A percentile compares a stretch with the other conserved stretches of the same genome.
phyloP scores from a whole-genome alignment of 2,113 vertebrate species.

The Hiodon tergisus region DNA sequence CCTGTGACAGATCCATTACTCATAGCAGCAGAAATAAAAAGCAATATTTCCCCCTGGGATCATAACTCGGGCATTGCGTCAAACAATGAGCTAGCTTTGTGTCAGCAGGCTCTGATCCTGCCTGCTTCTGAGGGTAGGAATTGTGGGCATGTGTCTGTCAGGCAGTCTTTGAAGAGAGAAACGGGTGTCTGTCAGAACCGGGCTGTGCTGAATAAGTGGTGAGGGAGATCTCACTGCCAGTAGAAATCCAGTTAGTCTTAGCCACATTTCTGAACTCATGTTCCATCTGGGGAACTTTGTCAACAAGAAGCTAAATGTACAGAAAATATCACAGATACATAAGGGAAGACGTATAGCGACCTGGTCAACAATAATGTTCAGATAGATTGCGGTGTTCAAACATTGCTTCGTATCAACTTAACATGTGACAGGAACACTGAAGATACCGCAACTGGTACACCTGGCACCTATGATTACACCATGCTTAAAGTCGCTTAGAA shows the following conservation, averaged over 20 bases:
- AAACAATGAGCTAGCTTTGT: slow-evolving; percentile 5
- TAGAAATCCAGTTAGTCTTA: neutral
- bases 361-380: too few relatives aligned
- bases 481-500: too few relatives aligned
- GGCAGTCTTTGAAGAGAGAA: neutral
- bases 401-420: too few relatives aligned
- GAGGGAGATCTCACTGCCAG: neutral
- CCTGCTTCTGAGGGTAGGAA: neutral
- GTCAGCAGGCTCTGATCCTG: neutral
- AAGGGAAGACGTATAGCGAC: too few relatives aligned
- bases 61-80: neutral
- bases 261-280: neutral
- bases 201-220: neutral
- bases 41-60: neutral
- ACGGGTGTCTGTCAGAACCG: neutral
- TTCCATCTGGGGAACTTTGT: too few relatives aligned
- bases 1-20: slow-evolving; percentile 13
- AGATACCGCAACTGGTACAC: too few relatives aligned
- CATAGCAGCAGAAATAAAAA: neutral
- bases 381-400: too few relatives aligned
- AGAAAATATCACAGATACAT: too few relatives aligned
- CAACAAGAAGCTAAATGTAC: too few relatives aligned
- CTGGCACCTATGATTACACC: too few relatives aligned
- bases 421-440: too few relatives aligned
- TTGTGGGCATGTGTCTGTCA: neutral